Evolutionary conservation across 2,797 vertebrate species (phyloP).

Genomic region (Artibeus lituratus): DNA sequence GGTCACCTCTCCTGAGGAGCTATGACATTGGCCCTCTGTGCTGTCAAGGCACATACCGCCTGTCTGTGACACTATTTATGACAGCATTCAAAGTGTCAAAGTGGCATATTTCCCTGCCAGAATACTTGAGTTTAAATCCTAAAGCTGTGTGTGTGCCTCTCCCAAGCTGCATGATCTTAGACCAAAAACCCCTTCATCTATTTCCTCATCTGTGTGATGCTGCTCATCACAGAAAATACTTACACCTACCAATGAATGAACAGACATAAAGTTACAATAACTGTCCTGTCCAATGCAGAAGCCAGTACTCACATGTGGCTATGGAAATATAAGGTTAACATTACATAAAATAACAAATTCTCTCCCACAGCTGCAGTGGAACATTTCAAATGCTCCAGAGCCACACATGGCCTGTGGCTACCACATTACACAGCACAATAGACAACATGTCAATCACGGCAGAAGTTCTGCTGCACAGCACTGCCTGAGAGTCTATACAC

Average conservation of each 20-base stretch:
- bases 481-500: neutral
- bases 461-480: neutral
- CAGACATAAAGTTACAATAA: neutral
- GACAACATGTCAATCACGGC: neutral
- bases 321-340: neutral
- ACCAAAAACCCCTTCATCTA: neutral
- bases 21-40: neutral
- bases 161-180: neutral
- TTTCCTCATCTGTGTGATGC: neutral
- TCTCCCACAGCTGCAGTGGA: neutral
- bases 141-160: neutral
- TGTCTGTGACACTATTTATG: neutral
- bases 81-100: neutral
- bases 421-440: neutral
- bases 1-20: neutral
- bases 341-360: neutral
- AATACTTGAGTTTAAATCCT: neutral
- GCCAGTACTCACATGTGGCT: neutral
- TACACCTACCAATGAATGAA: neutral
- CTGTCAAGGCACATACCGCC: neutral
- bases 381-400: neutral
- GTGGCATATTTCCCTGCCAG: neutral
- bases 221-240: neutral
- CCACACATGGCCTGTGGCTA: neutral
- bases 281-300: neutral